Evolutionary conservation across 2,113 vertebrate genomes (phyloP).

Genomic region (Xerus inauris): DNA sequence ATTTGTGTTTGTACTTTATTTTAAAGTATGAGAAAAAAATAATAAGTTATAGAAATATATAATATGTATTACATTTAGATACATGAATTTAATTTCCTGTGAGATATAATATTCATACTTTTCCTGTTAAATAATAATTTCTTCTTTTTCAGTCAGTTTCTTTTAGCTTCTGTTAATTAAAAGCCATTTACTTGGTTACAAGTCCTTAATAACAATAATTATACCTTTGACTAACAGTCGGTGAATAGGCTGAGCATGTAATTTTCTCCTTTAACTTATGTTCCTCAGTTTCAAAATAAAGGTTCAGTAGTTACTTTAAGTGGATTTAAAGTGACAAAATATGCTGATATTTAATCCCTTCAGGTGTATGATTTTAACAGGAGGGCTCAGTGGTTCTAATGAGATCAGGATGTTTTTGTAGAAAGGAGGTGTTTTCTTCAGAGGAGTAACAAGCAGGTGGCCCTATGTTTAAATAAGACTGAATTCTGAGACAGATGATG

Average conservation of each 20-base stretch:
- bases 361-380: not conserved
- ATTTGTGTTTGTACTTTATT: not conserved
- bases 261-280: slow-evolving; percentile 4
- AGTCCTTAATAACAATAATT: slow-evolving; percentile 55
- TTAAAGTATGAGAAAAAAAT: not conserved
- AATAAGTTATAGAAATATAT: not conserved
- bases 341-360: not conserved
- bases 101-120: not conserved
- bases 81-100: not conserved
- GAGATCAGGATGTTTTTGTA: not conserved
- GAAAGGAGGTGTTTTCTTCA: not conserved
- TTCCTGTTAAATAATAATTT: slow-evolving; percentile 31
- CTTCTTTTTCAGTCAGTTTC: not conserved
- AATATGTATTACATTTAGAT: not conserved
- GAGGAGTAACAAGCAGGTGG: not conserved
- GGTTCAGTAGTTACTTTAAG: not conserved
- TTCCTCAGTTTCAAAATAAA: not conserved
- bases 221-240: slow-evolving; percentile 7
- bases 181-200: slow-evolving; percentile 27
- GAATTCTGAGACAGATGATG: not conserved
- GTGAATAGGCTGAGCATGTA: not conserved
- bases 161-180: slow-evolving; percentile 55
- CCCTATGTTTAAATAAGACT: not conserved
- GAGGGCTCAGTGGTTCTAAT: not conserved
- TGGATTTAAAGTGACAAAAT: slow-evolving; percentile 25